Evolutionary conservation across 2,888 invertebrate species (phyloP), one percentile per base, ranked within the genome.

Genomic region (Meloe dianella): DNA sequence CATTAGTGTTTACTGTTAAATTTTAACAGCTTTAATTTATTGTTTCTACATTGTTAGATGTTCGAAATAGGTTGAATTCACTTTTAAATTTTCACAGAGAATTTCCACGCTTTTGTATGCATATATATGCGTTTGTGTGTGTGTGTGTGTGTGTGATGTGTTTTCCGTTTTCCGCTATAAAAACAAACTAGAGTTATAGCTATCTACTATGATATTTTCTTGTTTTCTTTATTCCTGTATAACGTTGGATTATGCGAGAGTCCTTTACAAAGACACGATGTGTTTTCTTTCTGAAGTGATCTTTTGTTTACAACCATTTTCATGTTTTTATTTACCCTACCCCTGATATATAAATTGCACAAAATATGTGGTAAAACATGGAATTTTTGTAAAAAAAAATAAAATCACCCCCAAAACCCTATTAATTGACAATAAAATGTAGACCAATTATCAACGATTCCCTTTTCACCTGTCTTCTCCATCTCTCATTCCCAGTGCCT

Each of bases 141-240:
- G n/a, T n/a, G n/a, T n/a, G n/a, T n/a, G n/a, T n/a, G n/a, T n/a
- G n/a, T n/a, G n/a, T n/a, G n/a, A n/a, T n/a, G n/a, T n/a, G 24
- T 64, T 57, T 57, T 41, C 41, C 35, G n/a, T 35, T 51, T 57
- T 22, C n/a, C 22, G 35, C 27, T 10, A 35, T 5, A 35, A 14
- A 12, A 32, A 35, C 29, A 17, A n/a, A 35, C 30, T 54, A 29
- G 10, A 47, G 51, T 61, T 51, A 47, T 27, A 61, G 29, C 30
- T 1, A n/a, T n/a, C 17, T 32, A 35, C 62, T 62, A n/a, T 32
- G 60, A 67, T 64, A 57, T 65, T 61, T 61, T 47, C 51, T 47
- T 58, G 57, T 60, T 67, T 67, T 60, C 60, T 56, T 62, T 57
- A 67, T 67, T 67, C 64, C 62, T 64, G n/a, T n/a, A 64, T 65